phyloP scores from a whole-genome alignment of 2,113 vertebrate genomes.

The Saguinus midas region DNA sequence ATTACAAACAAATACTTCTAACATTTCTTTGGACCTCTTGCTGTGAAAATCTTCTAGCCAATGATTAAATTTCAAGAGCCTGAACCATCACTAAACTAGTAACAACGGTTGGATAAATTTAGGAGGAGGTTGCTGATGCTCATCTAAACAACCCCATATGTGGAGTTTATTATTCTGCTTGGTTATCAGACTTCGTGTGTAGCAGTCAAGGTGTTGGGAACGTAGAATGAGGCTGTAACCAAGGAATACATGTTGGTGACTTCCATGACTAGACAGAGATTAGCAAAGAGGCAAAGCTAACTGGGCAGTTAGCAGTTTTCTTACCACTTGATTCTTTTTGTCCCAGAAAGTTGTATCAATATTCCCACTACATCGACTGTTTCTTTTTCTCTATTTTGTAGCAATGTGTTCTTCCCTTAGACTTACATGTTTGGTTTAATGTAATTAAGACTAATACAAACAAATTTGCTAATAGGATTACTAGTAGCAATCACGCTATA shows the following conservation, averaged over 20 bases:
- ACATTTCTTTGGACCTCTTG: background rate
- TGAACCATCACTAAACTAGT: background rate
- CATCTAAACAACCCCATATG: too few relatives aligned
- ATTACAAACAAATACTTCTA: background rate
- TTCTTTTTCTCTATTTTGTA: background rate
- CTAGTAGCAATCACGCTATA: constrained; percentile 6
- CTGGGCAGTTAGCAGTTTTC: background rate
- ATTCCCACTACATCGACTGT: background rate
- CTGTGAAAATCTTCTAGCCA: background rate
- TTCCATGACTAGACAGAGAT: background rate
- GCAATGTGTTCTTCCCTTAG: constrained; percentile 42
- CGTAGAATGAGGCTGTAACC: background rate
- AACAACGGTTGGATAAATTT: background rate
- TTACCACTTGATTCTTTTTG: background rate
- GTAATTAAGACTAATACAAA: constrained; percentile 38
- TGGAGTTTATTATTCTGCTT: background rate
- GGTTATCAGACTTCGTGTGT: background rate
- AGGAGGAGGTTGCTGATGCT: background rate
- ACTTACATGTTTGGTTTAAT: constrained; percentile 48
- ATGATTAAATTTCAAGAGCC: background rate
- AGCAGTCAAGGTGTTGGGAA: background rate
- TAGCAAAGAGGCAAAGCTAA: background rate
- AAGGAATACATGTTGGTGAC: background rate
- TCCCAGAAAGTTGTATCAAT: background rate
- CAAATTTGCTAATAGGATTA: constrained; percentile 42